Evolutionary conservation across 2,888 invertebrate genomes (phyloP).

Genomic region (Pollenia angustigena): DNA sequence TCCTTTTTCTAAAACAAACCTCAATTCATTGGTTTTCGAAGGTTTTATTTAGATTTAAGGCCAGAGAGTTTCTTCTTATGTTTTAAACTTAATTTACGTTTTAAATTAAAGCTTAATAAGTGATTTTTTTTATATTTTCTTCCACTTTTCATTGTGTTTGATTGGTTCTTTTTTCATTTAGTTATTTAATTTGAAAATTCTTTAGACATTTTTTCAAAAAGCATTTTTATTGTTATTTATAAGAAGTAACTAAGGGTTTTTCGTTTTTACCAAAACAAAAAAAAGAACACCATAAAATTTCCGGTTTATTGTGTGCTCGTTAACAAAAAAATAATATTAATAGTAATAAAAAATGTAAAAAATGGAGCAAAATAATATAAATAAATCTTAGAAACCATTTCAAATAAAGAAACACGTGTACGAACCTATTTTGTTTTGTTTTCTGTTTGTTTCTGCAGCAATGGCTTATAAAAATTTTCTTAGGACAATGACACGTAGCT

Average conservation of each 20-base stretch:
- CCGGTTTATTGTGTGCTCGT: conserved; percentile 47
- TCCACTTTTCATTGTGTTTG: too few species aligned
- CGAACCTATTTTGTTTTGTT: background rate
- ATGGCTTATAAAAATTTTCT: conserved; percentile 36
- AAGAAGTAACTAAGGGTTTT: conserved; percentile 46
- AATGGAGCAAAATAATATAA: background rate
- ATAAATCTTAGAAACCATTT: conserved; percentile 34
- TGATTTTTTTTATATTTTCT: too few species aligned
- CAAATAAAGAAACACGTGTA: conserved; percentile 44
- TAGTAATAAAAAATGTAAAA: background rate
- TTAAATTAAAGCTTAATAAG: too few species aligned
- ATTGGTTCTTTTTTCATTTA: too few species aligned
- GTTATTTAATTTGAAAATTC: background rate
- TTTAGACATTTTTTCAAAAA: background rate
- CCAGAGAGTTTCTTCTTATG: too few species aligned
- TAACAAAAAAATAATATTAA: conserved; percentile 11
- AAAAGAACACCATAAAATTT: conserved; percentile 49
- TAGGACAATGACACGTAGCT: conserved; percentile 49
- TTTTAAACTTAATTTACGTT: too few species aligned
- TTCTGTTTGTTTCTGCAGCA: conserved; percentile 14
- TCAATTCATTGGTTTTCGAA: too few species aligned
- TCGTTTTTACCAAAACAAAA: background rate
- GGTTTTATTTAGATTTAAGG: too few species aligned
- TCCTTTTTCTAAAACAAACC: too few species aligned
- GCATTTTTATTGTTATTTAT: conserved; percentile 19